Base-by-base conservation (phyloP, 1,140 invertebrate species). In the Leptinotarsa defecta region DNA sequence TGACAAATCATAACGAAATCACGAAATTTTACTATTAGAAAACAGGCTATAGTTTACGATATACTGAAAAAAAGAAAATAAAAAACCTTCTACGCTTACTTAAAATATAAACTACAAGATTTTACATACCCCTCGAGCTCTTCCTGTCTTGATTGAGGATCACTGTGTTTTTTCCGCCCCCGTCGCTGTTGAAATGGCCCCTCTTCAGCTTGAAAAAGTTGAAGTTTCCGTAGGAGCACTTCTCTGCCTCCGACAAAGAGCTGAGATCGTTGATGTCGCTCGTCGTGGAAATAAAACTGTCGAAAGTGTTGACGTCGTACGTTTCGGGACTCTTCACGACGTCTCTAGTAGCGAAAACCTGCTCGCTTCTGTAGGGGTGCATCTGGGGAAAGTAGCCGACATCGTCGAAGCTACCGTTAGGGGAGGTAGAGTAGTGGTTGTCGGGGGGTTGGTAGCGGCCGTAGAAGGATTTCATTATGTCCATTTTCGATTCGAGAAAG, bases 401-500 rank as follows among this genome's bases (percentile, higher is more conserved):
- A 24, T 73, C 48, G 34, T 11, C 8, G 34, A 43, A 43, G 43
- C 17, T 72, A 13, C 57, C 20, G 13, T 17, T 27, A 2, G 63
- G 34, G 48, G 62, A n/a, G 17, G 63, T 48, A 13, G 71, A 52
- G 20, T 43, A 71, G 22, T 27, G 74, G 15, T 78, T 64, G 63
- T 70, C 48, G 6, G 24, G 19, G 34, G 48, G 43, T 15, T 65
- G 20, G 20, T 77, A 79, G 11, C 76, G 63, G 61, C 75, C 68
- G 74, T 74, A 77, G 71, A 76, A 79, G 13, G 76, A 48, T 69
- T 81, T 80, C 79, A 83, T 79, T 19, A 83, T 67, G 57, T 83
- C 81, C 70, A 81, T 74, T 34, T 78, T 48, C 1, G 52, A 17
- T 57, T 57, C 52, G 52, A 15, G 13, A 17, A 43, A 43, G 34